phyloP scores from a whole-genome alignment of 2,113 vertebrate species.

The Pelodiscus sinensis region DNA sequence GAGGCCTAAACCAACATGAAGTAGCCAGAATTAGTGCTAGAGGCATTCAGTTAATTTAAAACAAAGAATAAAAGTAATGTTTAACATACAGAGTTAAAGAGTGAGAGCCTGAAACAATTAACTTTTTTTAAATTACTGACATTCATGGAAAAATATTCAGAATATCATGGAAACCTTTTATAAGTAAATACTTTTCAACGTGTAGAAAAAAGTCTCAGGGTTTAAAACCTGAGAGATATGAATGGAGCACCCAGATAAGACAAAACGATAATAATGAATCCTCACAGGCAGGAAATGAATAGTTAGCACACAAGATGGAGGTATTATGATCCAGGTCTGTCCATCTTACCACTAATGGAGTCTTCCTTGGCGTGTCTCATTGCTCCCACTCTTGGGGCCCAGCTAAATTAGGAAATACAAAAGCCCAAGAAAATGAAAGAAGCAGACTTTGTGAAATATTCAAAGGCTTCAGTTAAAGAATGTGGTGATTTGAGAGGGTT shows the following conservation, averaged over 20 bases:
- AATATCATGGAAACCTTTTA: not conserved
- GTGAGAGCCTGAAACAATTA: not conserved
- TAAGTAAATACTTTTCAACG: not conserved
- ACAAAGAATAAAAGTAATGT: not conserved
- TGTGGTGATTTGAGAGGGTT: not conserved
- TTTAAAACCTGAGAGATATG: not conserved
- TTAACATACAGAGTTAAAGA: not conserved
- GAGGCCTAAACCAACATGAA: not conserved
- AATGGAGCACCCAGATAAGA: not conserved
- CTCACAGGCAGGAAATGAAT: not conserved
- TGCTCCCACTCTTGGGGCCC: not conserved
- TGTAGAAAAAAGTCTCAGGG: not conserved
- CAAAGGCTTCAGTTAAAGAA: not conserved
- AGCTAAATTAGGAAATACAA: slow-evolving; percentile 13
- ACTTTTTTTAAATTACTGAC: not conserved
- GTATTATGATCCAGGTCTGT: not conserved
- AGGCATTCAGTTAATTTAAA: not conserved
- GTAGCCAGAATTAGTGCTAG: not conserved
- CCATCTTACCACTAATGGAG: not conserved
- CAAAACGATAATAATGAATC: not conserved
- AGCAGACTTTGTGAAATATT: not conserved
- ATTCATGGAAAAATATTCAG: not conserved
- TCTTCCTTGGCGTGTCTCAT: slow-evolving; percentile 21
- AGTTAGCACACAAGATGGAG: not conserved
- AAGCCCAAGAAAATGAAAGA: slow-evolving; percentile 18